These are phyloP conservation scores for Acleris cristana DNA, from an alignment of 2,888 invertebrate species.

Conservation along the genomic window DNA sequence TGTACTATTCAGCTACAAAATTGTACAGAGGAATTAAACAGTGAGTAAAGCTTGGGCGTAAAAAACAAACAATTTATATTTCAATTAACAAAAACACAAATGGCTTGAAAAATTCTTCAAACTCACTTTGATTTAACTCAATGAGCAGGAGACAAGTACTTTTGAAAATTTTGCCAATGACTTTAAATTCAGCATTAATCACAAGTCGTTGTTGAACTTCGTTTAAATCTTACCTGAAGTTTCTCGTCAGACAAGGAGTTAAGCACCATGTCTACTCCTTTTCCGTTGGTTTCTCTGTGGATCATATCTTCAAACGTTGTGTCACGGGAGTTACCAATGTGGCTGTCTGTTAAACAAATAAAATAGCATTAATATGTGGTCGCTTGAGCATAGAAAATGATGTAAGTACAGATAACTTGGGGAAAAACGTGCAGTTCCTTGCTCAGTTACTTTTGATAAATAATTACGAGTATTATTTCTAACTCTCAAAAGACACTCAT, in stretches of 20 bases:
- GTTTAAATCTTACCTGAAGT: conserved; percentile 79
- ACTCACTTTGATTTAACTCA: neutral
- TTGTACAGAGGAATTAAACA: no score
- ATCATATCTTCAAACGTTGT: conserved; percentile 94
- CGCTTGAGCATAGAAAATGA: no score
- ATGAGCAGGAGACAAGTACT: neutral
- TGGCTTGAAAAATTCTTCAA: neutral
- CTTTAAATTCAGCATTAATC: neutral
- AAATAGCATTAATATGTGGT: neutral
- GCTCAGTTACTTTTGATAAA: no score
- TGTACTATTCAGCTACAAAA: neutral
- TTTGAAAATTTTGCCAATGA: neutral
- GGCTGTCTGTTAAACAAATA: conserved; percentile 65
- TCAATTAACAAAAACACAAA: neutral
- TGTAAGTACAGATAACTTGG: no score
- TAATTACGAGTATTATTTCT: no score
- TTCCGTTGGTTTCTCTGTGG: conserved; percentile 90
- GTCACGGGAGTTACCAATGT: conserved; percentile 95
- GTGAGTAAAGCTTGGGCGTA: no score
- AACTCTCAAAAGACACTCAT: no score
- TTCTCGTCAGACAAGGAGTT: conserved; percentile 97
- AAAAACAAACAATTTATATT: neutral
- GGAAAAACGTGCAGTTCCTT: no score
- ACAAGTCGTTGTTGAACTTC: neutral
- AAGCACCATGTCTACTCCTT: conserved; percentile 94